Evolutionary conservation across 2,797 vertebrate genomes (phyloP).

Genomic region (Labeo calbasu): DNA sequence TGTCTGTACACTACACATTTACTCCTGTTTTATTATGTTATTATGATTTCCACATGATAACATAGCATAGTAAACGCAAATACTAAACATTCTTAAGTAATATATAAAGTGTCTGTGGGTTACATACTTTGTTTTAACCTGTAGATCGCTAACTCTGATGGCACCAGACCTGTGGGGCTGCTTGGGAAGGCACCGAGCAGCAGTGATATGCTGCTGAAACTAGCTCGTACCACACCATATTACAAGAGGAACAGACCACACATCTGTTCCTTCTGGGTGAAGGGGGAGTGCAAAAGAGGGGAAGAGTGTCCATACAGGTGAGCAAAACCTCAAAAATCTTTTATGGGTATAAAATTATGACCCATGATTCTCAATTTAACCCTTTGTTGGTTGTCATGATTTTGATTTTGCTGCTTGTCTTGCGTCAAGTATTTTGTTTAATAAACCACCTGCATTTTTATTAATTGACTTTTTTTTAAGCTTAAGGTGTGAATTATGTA

Average conservation of each 20-base stretch:
- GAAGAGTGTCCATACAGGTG: constrained; percentile 98
- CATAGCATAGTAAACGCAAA: background rate
- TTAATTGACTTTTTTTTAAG: background rate
- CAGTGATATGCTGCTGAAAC: constrained; percentile 96
- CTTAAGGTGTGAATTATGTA: background rate
- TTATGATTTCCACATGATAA: background rate
- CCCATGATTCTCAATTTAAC: background rate
- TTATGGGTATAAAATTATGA: background rate
- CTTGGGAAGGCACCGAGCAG: constrained; percentile 93
- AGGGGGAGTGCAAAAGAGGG: constrained; percentile 98
- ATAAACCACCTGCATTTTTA: background rate
- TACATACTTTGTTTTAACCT: constrained; percentile 9
- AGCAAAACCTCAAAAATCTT: constrained; percentile 39
- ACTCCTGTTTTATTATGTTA: background rate
- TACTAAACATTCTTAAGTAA: background rate
- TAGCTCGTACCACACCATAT: constrained; percentile 96
- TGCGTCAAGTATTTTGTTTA: background rate
- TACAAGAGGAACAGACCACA: constrained; percentile 98
- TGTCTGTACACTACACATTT: background rate
- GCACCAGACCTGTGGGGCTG: constrained; percentile 89
- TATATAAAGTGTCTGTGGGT: background rate
- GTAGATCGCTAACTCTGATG: constrained; percentile 94
- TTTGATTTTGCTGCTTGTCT: background rate
- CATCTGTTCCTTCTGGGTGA: constrained; percentile 99
- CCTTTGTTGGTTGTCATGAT: background rate